Base-by-base conservation (phyloP, 1,140 invertebrate species). In the Hetaerina americana region DNA sequence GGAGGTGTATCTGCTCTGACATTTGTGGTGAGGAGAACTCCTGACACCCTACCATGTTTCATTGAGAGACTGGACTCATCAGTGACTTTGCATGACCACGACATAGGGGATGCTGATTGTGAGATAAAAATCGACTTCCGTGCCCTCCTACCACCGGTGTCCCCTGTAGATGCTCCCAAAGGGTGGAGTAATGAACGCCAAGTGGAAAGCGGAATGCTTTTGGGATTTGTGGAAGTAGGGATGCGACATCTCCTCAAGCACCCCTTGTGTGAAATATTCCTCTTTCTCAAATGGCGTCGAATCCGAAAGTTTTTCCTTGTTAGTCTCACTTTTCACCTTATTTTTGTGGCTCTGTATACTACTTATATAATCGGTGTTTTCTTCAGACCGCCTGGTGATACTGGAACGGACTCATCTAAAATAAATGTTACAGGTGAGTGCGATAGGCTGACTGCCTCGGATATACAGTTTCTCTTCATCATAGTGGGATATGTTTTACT, bases 251-350 rank as follows among this genome's bases (percentile, higher is more conserved):
- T 93, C 24, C 79, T 93, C 0, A 90, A 91, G 78, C 92, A 93
- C 81, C 91, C 91, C 0, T 82, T 93, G 0, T 91, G 89, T 73
- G 90, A 92, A 77, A 92, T 90, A 12, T 93, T 93, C 76, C 79
- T 93, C 0, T 88, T 90, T 73, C 79, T 93, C 3, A 93, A 93
- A 82, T 94, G 92, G 92, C 80, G 89, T 24, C 84, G 87, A 75
- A 92, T 94, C 68, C 83, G 92, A 49, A 92, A 92, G 79, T 93
- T 93, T 78, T 94, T 94, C 76, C 82, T 93, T 0, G 83, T 92
- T 71, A 92, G 90, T 76, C 81, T 94, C 22, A 82, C 90, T 26
- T 93, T 91, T 77, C 91, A 94, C 76, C 86, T 89, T 0, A 77
- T 91, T 5, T 92, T 92, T 76, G 90, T 91, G 0, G 79, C 85